Conservation (phyloP, 2,888 invertebrate genomes). For the Ophion ellenae region DNA sequence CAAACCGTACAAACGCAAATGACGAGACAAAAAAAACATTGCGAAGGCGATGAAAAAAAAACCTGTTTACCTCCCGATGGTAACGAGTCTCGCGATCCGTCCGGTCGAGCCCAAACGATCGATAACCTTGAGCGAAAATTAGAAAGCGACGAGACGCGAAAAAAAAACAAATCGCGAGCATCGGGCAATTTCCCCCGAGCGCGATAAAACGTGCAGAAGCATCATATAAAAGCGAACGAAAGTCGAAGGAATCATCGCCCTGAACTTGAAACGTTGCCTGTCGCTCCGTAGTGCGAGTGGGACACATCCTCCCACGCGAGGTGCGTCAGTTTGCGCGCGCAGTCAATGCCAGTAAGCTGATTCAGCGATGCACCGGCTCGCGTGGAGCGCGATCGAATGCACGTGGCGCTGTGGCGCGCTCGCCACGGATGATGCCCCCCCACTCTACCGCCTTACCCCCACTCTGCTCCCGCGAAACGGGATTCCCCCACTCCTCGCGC, state of each 20-base stretch:
- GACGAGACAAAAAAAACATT: too few relatives aligned
- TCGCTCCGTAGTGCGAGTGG: background rate
- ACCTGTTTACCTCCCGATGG: too few relatives aligned
- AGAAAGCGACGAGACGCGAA: background rate
- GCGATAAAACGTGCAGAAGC: background rate
- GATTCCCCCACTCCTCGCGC: slow-evolving; percentile 61
- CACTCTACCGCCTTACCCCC: slow-evolving; percentile 18
- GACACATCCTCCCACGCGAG: slow-evolving; percentile 4
- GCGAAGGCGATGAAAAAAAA: too few relatives aligned
- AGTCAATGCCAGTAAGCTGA: slow-evolving; percentile 14
- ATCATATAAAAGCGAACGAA: background rate
- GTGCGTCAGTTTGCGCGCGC: background rate
- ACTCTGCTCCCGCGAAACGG: slow-evolving; percentile 66
- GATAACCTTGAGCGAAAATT: background rate
- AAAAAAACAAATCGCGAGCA: background rate
- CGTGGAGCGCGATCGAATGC: slow-evolving; percentile 53
- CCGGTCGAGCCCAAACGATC: background rate
- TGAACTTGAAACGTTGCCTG: slow-evolving; percentile 52
- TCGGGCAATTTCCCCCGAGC: background rate
- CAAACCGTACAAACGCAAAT: background rate
- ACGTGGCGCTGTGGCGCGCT: slow-evolving; percentile 58
- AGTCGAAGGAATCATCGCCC: slow-evolving; percentile 26
- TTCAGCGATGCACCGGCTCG: slow-evolving; percentile 50
- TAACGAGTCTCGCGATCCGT: background rate
- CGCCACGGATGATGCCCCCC: slow-evolving; percentile 60